phyloP scores from a whole-genome alignment of 1,140 invertebrate genomes.

The Metaphire vulgaris region DNA sequence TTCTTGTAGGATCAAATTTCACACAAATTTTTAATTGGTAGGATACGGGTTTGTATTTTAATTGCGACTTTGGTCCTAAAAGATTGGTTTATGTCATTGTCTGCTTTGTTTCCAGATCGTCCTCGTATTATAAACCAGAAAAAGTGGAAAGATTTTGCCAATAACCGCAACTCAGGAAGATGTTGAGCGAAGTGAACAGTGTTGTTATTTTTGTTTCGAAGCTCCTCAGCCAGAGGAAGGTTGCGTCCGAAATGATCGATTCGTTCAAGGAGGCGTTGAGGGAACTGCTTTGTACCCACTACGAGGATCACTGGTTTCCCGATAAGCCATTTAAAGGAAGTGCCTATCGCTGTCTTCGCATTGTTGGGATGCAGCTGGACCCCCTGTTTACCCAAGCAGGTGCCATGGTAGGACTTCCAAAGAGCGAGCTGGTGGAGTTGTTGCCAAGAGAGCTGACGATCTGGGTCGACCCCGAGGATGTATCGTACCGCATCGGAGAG shows the following conservation, averaged over 20 bases:
- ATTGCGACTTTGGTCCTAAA: no score
- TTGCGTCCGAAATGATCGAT: slow-evolving; percentile 54
- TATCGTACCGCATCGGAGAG: slow-evolving; percentile 64
- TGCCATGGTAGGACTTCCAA: slow-evolving; percentile 55
- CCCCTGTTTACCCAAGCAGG: slow-evolving; percentile 60
- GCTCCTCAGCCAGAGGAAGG: slow-evolving; percentile 54
- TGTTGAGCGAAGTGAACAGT: slow-evolving; percentile 58
- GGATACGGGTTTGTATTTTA: no score
- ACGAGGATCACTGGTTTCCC: slow-evolving; percentile 64
- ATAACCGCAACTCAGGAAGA: slow-evolving; percentile 27
- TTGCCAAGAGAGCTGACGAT: slow-evolving; percentile 63
- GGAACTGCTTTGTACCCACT: slow-evolving; percentile 56
- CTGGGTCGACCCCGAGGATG: slow-evolving; percentile 65
- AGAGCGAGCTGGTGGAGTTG: slow-evolving; percentile 52
- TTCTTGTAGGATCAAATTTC: no score
- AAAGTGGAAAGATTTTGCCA: not conserved
- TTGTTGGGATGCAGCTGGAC: slow-evolving; percentile 62
- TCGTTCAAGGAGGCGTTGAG: slow-evolving; percentile 57
- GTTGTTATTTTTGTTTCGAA: slow-evolving; percentile 62
- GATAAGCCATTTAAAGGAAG: slow-evolving; percentile 61
- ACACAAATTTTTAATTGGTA: no score
- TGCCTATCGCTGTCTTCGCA: slow-evolving; percentile 62
- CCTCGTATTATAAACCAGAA: not conserved
- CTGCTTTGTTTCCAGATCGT: not conserved
- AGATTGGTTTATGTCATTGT: not conserved